Percentiles rank a stretch among this genome's conserved stretches.
These are phyloP conservation scores for Tipula lateralis DNA, from an alignment of 2,888 invertebrate species.

Conservation along the genomic window DNA sequence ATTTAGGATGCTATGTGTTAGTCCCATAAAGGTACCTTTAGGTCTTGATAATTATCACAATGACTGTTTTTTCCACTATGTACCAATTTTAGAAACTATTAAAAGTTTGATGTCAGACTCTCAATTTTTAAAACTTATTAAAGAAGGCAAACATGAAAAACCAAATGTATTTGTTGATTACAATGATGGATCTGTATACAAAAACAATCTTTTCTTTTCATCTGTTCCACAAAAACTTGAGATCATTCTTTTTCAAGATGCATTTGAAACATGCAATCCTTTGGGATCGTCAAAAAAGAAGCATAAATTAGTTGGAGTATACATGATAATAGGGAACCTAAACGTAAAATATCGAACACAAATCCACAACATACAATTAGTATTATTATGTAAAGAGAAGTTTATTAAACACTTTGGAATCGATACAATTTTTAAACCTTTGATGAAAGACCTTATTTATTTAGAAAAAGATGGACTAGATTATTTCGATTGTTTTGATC, in stretches of 20 bases:
- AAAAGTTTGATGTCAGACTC: conserved; percentile 30
- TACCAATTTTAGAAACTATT: conserved; percentile 31
- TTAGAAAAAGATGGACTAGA: conserved; percentile 37
- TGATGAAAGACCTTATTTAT: conserved; percentile 37
- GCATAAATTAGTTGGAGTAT: too few species aligned
- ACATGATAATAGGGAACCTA: conserved; percentile 35
- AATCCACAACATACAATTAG: too few species aligned
- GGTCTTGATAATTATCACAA: conserved; percentile 31
- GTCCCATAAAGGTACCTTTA: too few species aligned
- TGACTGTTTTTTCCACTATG: conserved; percentile 30
- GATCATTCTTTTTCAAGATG: conserved; percentile 40
- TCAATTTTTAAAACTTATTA: conserved; percentile 26
- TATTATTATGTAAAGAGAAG: too few species aligned
- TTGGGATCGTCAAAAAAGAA: conserved; percentile 39
- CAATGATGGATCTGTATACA: background rate
- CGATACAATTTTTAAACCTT: conserved; percentile 35
- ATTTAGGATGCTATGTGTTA: conserved; percentile 20
- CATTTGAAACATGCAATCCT: conserved; percentile 40
- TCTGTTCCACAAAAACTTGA: conserved; percentile 28
- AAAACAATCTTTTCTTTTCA: conserved; percentile 32
- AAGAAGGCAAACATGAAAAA: background rate
- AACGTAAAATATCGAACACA: too few species aligned
- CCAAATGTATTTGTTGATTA: background rate
- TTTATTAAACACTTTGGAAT: too few species aligned
- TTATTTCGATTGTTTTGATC: background rate